These are phyloP conservation scores for Limonius californicus DNA, from an alignment of 1,140 invertebrate species.

Conservation along the genomic window DNA sequence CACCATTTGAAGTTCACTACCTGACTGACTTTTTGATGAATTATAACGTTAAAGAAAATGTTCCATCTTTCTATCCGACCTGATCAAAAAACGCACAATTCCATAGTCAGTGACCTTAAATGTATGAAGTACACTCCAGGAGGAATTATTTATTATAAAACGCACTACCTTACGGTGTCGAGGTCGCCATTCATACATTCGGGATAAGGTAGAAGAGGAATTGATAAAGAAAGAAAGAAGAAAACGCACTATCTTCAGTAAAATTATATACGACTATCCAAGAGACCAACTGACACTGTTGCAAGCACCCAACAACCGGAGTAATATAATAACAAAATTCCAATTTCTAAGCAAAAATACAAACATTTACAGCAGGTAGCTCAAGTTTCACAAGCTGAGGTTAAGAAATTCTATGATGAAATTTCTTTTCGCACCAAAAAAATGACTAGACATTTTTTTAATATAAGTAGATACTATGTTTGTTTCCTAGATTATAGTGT, in stretches of 20 bases:
- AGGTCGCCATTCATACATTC: too few species aligned
- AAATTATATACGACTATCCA: background rate
- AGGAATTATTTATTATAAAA: slow-evolving; percentile 38
- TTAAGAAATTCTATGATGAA: slow-evolving; percentile 1
- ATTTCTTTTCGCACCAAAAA: slow-evolving; percentile 6
- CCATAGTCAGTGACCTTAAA: slow-evolving; percentile 36
- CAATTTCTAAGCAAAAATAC: slow-evolving; percentile 2
- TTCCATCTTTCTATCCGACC: slow-evolving; percentile 30
- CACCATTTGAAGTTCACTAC: slow-evolving; percentile 24
- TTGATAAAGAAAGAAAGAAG: too few species aligned
- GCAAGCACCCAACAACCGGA: background rate
- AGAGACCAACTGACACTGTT: background rate
- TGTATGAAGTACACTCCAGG: slow-evolving; percentile 35
- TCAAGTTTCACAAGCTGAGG: background rate
- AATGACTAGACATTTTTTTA: background rate
- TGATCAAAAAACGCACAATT: slow-evolving; percentile 34
- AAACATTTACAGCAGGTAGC: background rate
- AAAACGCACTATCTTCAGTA: background rate
- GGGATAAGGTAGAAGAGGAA: too few species aligned
- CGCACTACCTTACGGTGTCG: slow-evolving; percentile 18
- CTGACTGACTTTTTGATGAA: slow-evolving; percentile 14
- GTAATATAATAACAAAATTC: background rate
- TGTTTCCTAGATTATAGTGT: too few species aligned
- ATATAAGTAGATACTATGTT: background rate
- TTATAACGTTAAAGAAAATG: background rate